Percentiles rank a stretch among this genome's conserved stretches.
Conservation (phyloP, 1,140 invertebrate species). For the Plutomurus gul region DNA sequence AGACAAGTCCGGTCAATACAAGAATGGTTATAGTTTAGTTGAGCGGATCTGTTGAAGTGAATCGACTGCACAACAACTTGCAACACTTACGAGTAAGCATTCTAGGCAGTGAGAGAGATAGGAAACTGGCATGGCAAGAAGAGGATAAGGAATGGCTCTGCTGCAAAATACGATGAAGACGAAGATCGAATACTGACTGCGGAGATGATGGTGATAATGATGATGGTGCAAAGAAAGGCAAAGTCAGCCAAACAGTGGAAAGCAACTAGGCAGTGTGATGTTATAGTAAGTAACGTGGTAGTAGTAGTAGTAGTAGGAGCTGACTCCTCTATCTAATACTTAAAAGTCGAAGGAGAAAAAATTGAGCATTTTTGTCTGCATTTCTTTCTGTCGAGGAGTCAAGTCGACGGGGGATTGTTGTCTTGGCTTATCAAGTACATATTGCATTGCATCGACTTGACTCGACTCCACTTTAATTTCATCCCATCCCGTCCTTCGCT, state of each 20-base stretch:
- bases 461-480: background rate
- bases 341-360: constrained; percentile 24
- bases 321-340: background rate
- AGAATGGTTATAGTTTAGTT: no score
- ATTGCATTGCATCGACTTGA: background rate
- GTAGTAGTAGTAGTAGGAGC: no score
- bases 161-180: constrained; percentile 12
- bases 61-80: background rate
- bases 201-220: constrained; percentile 14
- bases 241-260: no score
- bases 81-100: no score
- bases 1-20: no score
- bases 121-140: background rate
- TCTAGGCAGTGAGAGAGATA: no score
- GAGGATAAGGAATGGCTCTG: no score
- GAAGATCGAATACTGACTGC: constrained; percentile 1
- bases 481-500: background rate
- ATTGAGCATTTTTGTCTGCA: constrained; percentile 5
- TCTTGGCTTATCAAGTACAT: background rate
- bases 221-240: constrained; percentile 22
- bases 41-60: no score
- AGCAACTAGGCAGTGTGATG: no score
- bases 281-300: background rate
- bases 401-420: constrained; percentile 22
- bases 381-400: constrained; percentile 2